Conservation (phyloP, 2,113 vertebrate genomes). For the Fulica atra region DNA sequence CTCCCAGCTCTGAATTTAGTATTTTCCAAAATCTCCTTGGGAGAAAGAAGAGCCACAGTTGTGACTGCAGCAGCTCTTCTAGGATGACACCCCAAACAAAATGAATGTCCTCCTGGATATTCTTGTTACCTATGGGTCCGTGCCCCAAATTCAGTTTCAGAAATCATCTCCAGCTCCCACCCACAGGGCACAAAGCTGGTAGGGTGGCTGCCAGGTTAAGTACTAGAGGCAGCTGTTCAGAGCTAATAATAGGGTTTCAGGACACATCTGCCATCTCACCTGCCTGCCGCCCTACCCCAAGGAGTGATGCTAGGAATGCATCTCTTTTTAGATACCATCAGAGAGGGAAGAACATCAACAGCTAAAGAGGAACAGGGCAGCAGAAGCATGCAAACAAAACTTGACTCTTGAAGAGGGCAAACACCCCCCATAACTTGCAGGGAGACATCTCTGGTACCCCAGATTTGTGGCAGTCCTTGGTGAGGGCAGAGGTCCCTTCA, state of each 20-base stretch:
- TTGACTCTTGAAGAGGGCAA: not conserved
- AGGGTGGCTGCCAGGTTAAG: not conserved
- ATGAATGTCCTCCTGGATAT: not conserved
- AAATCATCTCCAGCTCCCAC: not conserved
- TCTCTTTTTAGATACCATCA: not conserved
- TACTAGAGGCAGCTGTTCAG: not conserved
- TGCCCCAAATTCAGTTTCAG: not conserved
- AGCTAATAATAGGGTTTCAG: not conserved
- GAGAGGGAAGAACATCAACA: not conserved
- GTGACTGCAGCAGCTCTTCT: not conserved
- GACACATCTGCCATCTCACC: not conserved
- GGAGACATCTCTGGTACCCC: no score
- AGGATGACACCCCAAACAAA: not conserved
- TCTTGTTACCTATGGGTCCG: not conserved
- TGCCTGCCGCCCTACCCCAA: not conserved
- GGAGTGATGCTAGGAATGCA: not conserved
- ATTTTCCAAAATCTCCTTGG: not conserved
- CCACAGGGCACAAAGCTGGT: not conserved
- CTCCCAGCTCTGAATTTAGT: not conserved
- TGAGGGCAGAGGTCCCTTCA: not conserved
- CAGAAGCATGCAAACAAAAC: not conserved
- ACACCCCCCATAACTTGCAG: not conserved
- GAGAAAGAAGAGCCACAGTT: not conserved
- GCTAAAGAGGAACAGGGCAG: not conserved
- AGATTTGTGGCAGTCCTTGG: not conserved